Percentiles rank a stretch among this genome's conserved stretches.
Evolutionary conservation across 1,140 invertebrate genomes (phyloP).

Genomic region (Potamilus streckersoni): DNA sequence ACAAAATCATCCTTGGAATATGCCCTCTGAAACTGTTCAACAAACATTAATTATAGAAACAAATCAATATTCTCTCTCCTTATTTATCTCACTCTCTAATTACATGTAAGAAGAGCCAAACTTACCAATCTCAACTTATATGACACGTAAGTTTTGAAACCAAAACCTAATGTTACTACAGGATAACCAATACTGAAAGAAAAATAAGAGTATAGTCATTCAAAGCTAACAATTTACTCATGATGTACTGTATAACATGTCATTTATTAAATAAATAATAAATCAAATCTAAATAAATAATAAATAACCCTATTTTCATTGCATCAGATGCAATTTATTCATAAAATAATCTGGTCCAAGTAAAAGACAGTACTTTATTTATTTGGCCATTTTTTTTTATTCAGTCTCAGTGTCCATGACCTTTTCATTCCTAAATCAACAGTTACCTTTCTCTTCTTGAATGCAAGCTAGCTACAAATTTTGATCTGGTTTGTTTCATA

Average conservation of each 20-base stretch:
- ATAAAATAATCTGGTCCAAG: too few species aligned
- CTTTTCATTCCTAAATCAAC: too few species aligned
- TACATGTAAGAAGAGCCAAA: conserved; percentile 29
- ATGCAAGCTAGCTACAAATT: too few species aligned
- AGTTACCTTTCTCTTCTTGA: too few species aligned
- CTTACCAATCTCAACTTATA: conserved; percentile 86
- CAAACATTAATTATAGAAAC: neutral
- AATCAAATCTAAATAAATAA: neutral
- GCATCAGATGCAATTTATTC: neutral
- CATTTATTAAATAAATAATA: conserved; percentile 7
- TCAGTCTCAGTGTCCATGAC: too few species aligned
- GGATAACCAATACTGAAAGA: conserved; percentile 93
- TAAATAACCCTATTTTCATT: neutral
- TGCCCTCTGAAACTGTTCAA: neutral
- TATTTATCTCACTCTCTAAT: neutral
- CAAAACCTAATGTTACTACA: conserved; percentile 95
- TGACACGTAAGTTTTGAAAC: conserved; percentile 94
- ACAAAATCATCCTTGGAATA: neutral
- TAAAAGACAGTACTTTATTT: too few species aligned
- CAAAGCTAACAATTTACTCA: neutral
- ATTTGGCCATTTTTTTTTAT: too few species aligned
- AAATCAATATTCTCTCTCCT: neutral
- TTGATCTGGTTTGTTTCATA: too few species aligned
- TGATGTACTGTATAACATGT: neutral
- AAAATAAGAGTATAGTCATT: conserved; percentile 24